Conservation (phyloP, 1,140 invertebrate species). For the Microplitis demolitor region DNA sequence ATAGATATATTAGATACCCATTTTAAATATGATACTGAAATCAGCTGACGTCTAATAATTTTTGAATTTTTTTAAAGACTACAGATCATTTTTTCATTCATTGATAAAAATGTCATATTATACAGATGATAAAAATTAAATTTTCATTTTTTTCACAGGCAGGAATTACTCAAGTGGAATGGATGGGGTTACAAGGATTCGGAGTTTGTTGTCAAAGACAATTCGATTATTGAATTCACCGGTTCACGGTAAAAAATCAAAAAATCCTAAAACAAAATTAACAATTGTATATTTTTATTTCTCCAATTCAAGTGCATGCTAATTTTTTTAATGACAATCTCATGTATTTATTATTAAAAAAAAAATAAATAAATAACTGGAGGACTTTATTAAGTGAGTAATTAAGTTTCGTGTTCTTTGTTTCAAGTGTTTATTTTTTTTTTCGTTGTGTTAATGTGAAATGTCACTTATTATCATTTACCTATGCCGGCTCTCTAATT, state of each 20-base stretch:
- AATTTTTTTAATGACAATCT: too few relatives aligned
- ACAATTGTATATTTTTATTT: background rate
- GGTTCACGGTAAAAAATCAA: slow-evolving; percentile 70
- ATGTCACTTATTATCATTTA: too few relatives aligned
- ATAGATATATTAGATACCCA: too few relatives aligned
- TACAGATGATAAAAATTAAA: background rate
- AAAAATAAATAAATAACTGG: too few relatives aligned
- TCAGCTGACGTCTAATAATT: background rate
- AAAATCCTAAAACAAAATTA: background rate
- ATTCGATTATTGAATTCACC: slow-evolving; percentile 71
- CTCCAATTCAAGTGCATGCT: too few relatives aligned
- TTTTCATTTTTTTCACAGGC: slow-evolving; percentile 64
- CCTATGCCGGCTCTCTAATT: background rate
- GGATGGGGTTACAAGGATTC: slow-evolving; percentile 98
- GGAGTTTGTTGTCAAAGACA: slow-evolving; percentile 71
- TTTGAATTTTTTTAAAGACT: too few relatives aligned
- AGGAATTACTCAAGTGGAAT: slow-evolving; percentile 93
- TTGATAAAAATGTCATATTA: background rate
- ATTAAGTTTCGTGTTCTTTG: too few relatives aligned
- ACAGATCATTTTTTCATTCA: background rate
- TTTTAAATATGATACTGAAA: background rate
- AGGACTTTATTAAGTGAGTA: too few relatives aligned
- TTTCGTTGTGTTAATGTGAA: too few relatives aligned
- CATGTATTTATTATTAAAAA: too few relatives aligned
- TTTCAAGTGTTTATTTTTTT: too few relatives aligned